Conservation (phyloP, 2,113 vertebrate genomes). For the Hyla sarda region DNA sequence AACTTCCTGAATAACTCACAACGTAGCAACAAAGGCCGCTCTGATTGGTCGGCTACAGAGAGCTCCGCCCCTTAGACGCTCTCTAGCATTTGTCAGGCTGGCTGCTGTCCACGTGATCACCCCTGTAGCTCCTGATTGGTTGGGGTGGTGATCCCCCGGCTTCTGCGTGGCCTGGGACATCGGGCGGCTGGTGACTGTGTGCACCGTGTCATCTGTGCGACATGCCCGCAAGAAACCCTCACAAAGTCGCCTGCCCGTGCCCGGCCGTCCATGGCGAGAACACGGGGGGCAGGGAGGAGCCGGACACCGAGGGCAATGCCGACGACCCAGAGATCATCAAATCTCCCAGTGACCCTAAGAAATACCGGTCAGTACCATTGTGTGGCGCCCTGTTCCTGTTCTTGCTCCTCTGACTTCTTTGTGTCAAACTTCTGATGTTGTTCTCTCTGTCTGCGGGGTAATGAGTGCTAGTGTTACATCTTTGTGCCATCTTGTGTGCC, state of each 20-base stretch:
- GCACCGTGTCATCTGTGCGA: neutral
- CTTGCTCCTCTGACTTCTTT: too few species aligned
- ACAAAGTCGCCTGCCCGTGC: conserved; percentile 32
- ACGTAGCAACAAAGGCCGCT: neutral
- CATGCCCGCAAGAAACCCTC: conserved; percentile 47
- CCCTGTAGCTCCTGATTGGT: neutral
- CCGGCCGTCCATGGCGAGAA: conserved; percentile 73
- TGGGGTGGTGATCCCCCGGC: neutral
- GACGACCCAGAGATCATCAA: conserved; percentile 85
- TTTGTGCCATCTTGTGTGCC: too few species aligned
- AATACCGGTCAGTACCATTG: conserved; percentile 82
- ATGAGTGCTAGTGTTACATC: too few species aligned
- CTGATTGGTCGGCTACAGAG: neutral
- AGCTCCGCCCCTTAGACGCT: neutral
- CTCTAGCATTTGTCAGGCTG: neutral
- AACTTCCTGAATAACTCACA: neutral
- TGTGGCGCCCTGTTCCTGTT: neutral
- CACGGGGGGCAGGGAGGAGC: conserved; percentile 68
- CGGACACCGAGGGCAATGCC: conserved; percentile 46
- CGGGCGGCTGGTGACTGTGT: neutral
- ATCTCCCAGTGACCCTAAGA: conserved; percentile 94
- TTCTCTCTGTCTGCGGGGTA: neutral
- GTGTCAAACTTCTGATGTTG: too few species aligned
- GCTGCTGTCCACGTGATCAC: neutral
- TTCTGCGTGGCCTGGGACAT: neutral